A percentile compares a stretch with the other conserved stretches of the same genome.
phyloP scores from a whole-genome alignment of 2,797 vertebrate genomes.

The Thaleichthys pacificus region DNA sequence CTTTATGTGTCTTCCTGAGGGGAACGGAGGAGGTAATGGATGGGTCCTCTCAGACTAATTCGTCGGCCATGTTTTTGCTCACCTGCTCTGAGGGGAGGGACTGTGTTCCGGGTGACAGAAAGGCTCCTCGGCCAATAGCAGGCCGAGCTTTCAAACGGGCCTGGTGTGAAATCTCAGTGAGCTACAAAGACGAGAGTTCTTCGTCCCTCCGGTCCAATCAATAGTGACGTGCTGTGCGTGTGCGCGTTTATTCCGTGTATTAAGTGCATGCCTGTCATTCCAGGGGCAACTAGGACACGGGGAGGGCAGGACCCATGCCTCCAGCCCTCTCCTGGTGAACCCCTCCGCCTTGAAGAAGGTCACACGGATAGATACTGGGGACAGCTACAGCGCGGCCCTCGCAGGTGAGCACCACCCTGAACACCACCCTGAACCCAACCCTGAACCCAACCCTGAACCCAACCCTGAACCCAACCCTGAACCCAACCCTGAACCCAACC shows the following conservation, averaged over 20 bases:
- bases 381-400: conserved; percentile 55
- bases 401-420: conserved; percentile 19
- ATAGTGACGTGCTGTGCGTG: conserved; percentile 38
- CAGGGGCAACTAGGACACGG: conserved; percentile 66
- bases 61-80: conserved; percentile 55
- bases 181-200: conserved; percentile 22
- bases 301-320: conserved; percentile 37
- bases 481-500: no score
- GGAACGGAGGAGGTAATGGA: conserved; percentile 67
- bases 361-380: conserved; percentile 48
- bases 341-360: conserved; percentile 35
- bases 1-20: conserved; percentile 61
- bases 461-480: no score
- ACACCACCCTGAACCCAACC: no score
- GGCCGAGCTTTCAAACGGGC: conserved; percentile 11
- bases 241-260: neutral
- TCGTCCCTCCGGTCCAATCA: conserved; percentile 38
- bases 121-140: conserved; percentile 15
- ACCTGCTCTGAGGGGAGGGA: conserved; percentile 36
- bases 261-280: neutral
- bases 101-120: conserved; percentile 25
- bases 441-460: no score
- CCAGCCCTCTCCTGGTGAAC: conserved; percentile 44
- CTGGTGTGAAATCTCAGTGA: conserved; percentile 35
- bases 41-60: conserved; percentile 63